phyloP scores from a whole-genome alignment of 2,888 invertebrate genomes.

The Pheosia gnoma region DNA sequence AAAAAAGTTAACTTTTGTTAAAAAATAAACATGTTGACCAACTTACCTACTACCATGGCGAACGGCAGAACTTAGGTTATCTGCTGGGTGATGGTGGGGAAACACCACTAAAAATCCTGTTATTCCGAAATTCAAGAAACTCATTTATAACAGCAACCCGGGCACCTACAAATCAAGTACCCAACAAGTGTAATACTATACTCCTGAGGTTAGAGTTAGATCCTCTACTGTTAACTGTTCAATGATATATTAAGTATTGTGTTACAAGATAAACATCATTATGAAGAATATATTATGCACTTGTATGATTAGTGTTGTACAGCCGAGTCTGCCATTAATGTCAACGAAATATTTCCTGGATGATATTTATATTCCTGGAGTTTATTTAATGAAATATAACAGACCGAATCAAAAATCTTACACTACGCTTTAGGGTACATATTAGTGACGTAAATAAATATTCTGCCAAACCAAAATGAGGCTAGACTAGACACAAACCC shows the following conservation, averaged over 20 bases:
- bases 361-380: no score
- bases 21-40: neutral
- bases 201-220: conserved; percentile 29
- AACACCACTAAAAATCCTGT: conserved; percentile 1
- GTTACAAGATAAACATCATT: conserved; percentile 12
- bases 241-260: conserved; percentile 28
- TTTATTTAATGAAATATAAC: no score
- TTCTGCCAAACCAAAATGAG: no score
- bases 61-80: neutral
- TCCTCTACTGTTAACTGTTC: conserved; percentile 25
- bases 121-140: conserved; percentile 8
- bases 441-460: no score
- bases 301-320: neutral
- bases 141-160: conserved; percentile 15
- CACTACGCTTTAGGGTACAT: no score
- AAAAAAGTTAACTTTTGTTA: no score
- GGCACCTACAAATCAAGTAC: conserved; percentile 20
- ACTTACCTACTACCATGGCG: neutral
- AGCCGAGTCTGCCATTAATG: neutral
- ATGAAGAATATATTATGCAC: conserved; percentile 2
- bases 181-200: conserved; percentile 31
- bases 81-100: neutral
- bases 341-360: neutral
- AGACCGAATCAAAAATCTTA: no score
- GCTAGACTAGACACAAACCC: no score